Percentiles rank a stretch among this genome's conserved stretches.
phyloP scores from a whole-genome alignment of 2,888 invertebrate species.

The Pantelozetes paolii region DNA sequence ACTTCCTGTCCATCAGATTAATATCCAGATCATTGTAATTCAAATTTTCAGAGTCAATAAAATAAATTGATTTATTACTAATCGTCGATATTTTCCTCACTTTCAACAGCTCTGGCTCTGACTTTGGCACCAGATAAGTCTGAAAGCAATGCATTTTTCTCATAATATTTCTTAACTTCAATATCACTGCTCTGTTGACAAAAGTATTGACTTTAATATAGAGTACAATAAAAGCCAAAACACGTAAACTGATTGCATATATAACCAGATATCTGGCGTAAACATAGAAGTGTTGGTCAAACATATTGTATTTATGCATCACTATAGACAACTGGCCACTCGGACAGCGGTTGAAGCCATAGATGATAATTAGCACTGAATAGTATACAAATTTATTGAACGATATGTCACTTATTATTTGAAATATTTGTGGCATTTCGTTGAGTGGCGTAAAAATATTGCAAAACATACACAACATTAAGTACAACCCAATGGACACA shows the following conservation, averaged over 20 bases:
- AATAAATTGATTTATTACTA: slow-evolving; percentile 24
- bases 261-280: slow-evolving; percentile 27
- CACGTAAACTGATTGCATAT: slow-evolving; percentile 21
- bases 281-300: neutral
- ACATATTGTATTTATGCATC: slow-evolving; percentile 7
- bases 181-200: neutral
- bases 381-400: slow-evolving; percentile 32
- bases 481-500: slow-evolving; percentile 21
- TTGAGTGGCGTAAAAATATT: slow-evolving; percentile 25
- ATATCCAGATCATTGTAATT: neutral
- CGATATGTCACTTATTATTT: slow-evolving; percentile 20
- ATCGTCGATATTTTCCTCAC: slow-evolving; percentile 10
- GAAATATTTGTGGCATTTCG: slow-evolving; percentile 33
- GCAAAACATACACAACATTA: slow-evolving; percentile 31
- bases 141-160: neutral
- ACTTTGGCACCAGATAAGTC: neutral
- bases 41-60: neutral
- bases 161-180: neutral
- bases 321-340: slow-evolving; percentile 4
- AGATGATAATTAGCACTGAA: slow-evolving; percentile 5
- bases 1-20: neutral
- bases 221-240: slow-evolving; percentile 10
- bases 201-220: slow-evolving; percentile 23
- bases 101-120: neutral
- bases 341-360: slow-evolving; percentile 24